These are phyloP conservation scores for Trachelipus rathkii DNA, from an alignment of 1,140 invertebrate species.

Conservation along the genomic window DNA sequence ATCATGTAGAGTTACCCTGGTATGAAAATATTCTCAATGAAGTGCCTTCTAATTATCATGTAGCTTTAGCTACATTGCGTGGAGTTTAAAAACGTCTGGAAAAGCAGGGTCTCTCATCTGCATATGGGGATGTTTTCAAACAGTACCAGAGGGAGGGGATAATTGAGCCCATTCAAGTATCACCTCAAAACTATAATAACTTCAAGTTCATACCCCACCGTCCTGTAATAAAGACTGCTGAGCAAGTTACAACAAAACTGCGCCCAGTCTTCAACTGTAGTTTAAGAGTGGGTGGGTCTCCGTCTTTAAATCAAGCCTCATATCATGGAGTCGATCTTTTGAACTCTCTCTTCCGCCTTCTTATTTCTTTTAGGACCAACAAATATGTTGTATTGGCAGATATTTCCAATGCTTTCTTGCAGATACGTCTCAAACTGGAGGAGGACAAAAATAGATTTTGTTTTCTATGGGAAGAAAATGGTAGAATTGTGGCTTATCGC, in stretches of 20 bases:
- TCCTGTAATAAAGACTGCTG: background rate
- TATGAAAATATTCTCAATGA: background rate
- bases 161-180: background rate
- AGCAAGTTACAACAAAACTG: background rate
- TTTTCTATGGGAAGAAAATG: background rate
- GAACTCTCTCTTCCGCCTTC: background rate
- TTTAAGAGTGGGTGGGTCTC: background rate
- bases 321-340: conserved; percentile 11
- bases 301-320: background rate
- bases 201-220: background rate
- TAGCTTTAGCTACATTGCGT: background rate
- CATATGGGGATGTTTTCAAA: background rate
- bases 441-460: conserved; percentile 20
- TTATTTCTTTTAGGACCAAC: background rate
- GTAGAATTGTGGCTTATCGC: background rate
- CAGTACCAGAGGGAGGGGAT: background rate
- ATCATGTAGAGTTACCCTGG: conserved; percentile 9
- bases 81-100: background rate
- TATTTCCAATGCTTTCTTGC: background rate
- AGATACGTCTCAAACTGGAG: background rate
- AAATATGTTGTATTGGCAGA: conserved; percentile 12
- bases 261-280: conserved; percentile 19
- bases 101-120: background rate
- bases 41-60: background rate
- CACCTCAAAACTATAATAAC: background rate